phyloP scores from a whole-genome alignment of 2,888 invertebrate genomes.

The Pelosia muscerda region DNA sequence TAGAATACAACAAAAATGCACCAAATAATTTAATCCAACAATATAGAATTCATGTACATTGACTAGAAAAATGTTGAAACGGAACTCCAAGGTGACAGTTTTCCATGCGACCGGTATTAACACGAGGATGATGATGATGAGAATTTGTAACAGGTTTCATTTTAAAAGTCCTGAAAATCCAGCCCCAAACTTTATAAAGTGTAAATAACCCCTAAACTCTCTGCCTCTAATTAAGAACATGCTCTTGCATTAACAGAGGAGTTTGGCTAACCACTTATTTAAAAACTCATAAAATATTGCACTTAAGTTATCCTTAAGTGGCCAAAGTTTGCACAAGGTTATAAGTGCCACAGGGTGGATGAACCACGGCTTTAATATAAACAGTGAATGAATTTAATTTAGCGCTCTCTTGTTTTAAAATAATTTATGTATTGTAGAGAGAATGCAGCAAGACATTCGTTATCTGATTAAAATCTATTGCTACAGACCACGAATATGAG shows the following conservation, averaged over 20 bases:
- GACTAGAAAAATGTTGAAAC: too few species aligned
- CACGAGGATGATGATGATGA: too few species aligned
- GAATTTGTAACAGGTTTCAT: too few species aligned
- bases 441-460: background rate
- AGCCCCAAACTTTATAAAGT: background rate
- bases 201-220: background rate
- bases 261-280: conserved; percentile 7
- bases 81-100: too few species aligned
- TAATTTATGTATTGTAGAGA: conserved; percentile 32
- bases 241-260: background rate
- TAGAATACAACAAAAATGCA: too few species aligned
- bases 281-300: conserved; percentile 8
- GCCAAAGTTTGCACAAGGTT: conserved; percentile 19
- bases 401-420: conserved; percentile 19
- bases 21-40: too few species aligned
- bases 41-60: too few species aligned
- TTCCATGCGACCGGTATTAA: too few species aligned
- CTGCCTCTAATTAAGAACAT: background rate
- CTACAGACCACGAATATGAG: too few species aligned
- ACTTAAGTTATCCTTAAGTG: conserved; percentile 12
- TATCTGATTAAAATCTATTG: too few species aligned
- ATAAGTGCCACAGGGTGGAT: conserved; percentile 23
- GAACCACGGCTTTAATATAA: conserved; percentile 21
- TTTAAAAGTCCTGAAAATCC: background rate
- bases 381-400: conserved; percentile 24